Evolutionary conservation across 1,140 invertebrate species (phyloP).

Genomic region (Psilanteris sp.): DNA sequence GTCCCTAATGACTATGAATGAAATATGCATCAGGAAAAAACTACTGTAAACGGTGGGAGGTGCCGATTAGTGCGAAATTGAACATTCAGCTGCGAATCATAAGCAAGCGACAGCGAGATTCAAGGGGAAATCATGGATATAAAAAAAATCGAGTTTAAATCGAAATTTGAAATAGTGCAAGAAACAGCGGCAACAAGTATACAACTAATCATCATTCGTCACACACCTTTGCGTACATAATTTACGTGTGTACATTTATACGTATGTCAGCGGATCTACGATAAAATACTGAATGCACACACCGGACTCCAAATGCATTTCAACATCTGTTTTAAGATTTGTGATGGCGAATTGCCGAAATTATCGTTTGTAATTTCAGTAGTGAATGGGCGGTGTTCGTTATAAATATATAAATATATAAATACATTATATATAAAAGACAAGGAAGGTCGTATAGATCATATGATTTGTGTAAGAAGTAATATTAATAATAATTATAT

Average conservation of each 20-base stretch:
- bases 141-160: too few relatives aligned
- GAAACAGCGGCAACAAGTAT: not conserved
- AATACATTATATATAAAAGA: slow-evolving; percentile 69
- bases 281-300: slow-evolving; percentile 7
- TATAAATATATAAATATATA: slow-evolving; percentile 79
- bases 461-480: slow-evolving; percentile 79
- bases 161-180: not conserved
- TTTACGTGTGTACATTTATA: slow-evolving; percentile 17
- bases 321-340: slow-evolving; percentile 75
- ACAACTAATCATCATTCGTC: slow-evolving; percentile 32
- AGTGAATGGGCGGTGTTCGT: slow-evolving; percentile 79
- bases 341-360: slow-evolving; percentile 56
- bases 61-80: slow-evolving; percentile 69
- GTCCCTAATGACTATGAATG: slow-evolving; percentile 73
- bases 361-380: slow-evolving; percentile 79
- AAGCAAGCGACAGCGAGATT: slow-evolving; percentile 37
- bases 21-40: slow-evolving; percentile 70
- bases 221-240: slow-evolving; percentile 7
- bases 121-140: too few relatives aligned
- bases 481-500: slow-evolving; percentile 70
- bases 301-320: slow-evolving; percentile 67
- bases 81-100: slow-evolving; percentile 67
- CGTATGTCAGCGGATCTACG: slow-evolving; percentile 12
- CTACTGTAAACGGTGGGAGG: slow-evolving; percentile 71
- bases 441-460: slow-evolving; percentile 71